Percentiles rank a stretch among this genome's conserved stretches.
phyloP scores from a whole-genome alignment of 2,888 invertebrate species.

The Isoperla grammatica region DNA sequence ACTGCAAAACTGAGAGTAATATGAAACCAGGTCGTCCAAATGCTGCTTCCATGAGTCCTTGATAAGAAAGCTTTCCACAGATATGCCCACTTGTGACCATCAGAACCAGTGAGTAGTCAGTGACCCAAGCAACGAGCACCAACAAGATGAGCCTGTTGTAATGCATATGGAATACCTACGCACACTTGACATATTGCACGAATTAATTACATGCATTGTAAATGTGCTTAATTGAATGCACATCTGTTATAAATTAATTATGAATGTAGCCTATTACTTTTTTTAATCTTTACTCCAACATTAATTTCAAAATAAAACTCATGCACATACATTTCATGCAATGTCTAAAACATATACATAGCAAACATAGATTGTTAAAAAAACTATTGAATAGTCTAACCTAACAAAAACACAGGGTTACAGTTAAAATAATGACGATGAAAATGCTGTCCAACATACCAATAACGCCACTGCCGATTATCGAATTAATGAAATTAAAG shows the following conservation, averaged over 20 bases:
- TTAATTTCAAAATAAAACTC: no score
- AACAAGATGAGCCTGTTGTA: slow-evolving; percentile 66
- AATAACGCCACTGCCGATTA: slow-evolving; percentile 81
- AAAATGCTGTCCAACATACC: no score
- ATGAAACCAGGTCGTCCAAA: slow-evolving; percentile 74
- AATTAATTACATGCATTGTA: no score
- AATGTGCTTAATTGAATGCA: no score
- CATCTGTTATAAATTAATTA: no score
- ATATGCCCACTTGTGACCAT: slow-evolving; percentile 71
- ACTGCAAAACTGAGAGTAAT: slow-evolving; percentile 67
- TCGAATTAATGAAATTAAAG: slow-evolving; percentile 84
- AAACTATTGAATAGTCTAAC: background rate
- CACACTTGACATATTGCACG: no score
- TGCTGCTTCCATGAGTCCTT: slow-evolving; percentile 72
- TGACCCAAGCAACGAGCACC: slow-evolving; percentile 64
- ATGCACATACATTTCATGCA: background rate
- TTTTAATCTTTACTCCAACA: no score
- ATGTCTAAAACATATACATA: background rate
- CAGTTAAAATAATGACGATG: no score
- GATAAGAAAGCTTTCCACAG: slow-evolving; percentile 72
- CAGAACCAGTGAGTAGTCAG: slow-evolving; percentile 74
- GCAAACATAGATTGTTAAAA: background rate
- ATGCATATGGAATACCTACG: slow-evolving; percentile 68
- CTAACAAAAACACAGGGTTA: background rate
- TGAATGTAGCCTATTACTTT: no score